Percentiles rank a stretch among this genome's conserved stretches.
These are phyloP conservation scores for Sorex araneus DNA, from an alignment of 2,113 vertebrate genomes.

Conservation along the genomic window DNA sequence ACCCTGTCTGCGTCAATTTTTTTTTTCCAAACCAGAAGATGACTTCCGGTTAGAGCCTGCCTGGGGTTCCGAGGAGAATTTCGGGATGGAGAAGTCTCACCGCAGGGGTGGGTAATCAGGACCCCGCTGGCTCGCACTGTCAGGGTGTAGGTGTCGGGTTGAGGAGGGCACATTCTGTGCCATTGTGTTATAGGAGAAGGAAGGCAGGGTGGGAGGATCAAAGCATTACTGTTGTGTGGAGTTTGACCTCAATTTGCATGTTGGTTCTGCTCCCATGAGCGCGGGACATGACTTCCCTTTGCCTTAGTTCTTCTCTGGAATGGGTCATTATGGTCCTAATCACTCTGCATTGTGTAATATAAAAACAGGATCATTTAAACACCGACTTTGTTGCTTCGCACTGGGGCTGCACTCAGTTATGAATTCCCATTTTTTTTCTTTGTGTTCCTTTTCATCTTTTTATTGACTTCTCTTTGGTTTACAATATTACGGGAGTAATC, in stretches of 20 bases:
- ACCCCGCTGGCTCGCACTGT: neutral
- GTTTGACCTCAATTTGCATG: neutral
- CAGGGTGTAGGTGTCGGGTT: neutral
- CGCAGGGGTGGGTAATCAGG: neutral
- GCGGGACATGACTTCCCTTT: neutral
- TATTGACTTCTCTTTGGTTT: no score
- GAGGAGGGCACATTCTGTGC: neutral
- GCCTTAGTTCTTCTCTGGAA: neutral
- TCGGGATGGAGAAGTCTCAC: neutral
- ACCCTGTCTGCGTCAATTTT: neutral
- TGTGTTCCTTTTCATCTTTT: no score
- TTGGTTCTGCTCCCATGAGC: neutral
- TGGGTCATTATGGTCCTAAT: neutral
- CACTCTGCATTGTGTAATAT: neutral
- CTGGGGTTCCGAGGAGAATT: neutral
- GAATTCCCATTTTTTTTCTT: neutral
- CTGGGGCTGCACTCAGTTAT: neutral
- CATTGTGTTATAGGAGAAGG: neutral
- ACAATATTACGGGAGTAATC: no score
- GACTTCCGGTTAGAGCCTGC: neutral
- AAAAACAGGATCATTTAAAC: neutral
- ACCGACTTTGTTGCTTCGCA: neutral
- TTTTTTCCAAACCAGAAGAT: neutral
- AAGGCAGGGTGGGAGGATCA: neutral
- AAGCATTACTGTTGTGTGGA: neutral